Evolutionary conservation across 2,113 vertebrate species (phyloP).

Genomic region (Echinops telfairi): DNA sequence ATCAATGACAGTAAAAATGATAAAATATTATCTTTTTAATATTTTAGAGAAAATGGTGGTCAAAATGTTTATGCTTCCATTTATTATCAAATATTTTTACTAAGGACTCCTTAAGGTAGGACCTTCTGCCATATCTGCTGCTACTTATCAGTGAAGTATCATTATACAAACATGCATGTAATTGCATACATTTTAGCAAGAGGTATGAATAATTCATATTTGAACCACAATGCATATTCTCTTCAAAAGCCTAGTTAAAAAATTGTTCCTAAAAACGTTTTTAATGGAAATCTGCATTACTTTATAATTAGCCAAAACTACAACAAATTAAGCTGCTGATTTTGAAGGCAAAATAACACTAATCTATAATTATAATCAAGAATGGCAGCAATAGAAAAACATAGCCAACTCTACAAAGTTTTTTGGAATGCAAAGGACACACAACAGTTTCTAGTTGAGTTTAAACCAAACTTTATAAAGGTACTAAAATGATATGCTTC

Average conservation of each 20-base stretch:
- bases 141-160: background rate
- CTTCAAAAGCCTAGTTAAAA: conserved; percentile 49
- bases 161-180: background rate
- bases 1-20: background rate
- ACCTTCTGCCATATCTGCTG: background rate
- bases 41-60: background rate
- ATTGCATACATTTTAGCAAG: conserved; percentile 35
- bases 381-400: conserved; percentile 70
- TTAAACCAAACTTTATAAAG: conserved; percentile 27
- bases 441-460: conserved; percentile 40
- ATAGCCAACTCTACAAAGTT: conserved; percentile 49
- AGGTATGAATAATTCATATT: conserved; percentile 54
- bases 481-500: background rate
- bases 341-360: conserved; percentile 77
- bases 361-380: conserved; percentile 81
- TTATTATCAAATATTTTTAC: conserved; percentile 10
- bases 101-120: background rate
- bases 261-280: conserved; percentile 54
- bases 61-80: background rate
- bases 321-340: conserved; percentile 80
- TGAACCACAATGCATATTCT: conserved; percentile 20
- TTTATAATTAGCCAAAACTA: conserved; percentile 80
- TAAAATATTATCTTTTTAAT: background rate
- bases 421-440: conserved; percentile 31
- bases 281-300: conserved; percentile 74